Percentiles rank a stretch among this genome's conserved stretches.
Conservation (phyloP, 2,888 invertebrate genomes). For the Eucera pruinosa region DNA sequence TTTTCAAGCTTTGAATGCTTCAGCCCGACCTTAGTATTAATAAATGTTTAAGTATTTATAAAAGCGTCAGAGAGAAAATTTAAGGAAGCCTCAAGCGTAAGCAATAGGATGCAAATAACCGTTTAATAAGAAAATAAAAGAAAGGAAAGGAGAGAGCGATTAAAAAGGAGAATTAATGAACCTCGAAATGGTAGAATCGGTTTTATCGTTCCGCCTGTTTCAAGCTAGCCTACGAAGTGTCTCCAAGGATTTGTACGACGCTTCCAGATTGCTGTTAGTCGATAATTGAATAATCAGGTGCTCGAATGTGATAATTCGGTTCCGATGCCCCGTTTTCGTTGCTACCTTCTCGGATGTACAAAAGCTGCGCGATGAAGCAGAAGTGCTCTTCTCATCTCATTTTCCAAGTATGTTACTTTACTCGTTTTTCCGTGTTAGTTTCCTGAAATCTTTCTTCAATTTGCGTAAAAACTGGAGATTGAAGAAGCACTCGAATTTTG, state of each 20-base stretch:
- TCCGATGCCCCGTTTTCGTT: constrained; percentile 37
- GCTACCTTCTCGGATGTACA: constrained; percentile 36
- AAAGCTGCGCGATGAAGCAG: constrained; percentile 25
- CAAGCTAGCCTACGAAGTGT: constrained; percentile 3
- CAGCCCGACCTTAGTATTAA: background rate
- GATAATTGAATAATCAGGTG: constrained; percentile 60
- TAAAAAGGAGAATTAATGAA: constrained; percentile 8
- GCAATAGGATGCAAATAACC: background rate
- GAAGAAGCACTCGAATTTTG: too few relatives aligned
- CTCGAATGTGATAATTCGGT: constrained; percentile 62
- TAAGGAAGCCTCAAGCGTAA: background rate
- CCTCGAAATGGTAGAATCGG: constrained; percentile 4
- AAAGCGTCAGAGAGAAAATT: background rate
- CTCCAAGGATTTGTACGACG: constrained; percentile 17
- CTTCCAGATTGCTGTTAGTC: constrained; percentile 38
- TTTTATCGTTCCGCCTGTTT: constrained; percentile 14
- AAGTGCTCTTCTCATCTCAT: background rate
- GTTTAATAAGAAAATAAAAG: background rate
- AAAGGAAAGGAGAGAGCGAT: background rate
- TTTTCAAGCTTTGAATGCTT: background rate
- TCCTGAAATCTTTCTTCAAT: too few relatives aligned
- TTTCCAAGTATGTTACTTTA: background rate
- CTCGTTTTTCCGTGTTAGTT: background rate
- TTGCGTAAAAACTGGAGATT: too few relatives aligned
- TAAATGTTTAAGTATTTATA: background rate